These are phyloP conservation scores for Oscheius sp. DNA, from an alignment of 2,888 invertebrate genomes.

Conservation along the genomic window DNA sequence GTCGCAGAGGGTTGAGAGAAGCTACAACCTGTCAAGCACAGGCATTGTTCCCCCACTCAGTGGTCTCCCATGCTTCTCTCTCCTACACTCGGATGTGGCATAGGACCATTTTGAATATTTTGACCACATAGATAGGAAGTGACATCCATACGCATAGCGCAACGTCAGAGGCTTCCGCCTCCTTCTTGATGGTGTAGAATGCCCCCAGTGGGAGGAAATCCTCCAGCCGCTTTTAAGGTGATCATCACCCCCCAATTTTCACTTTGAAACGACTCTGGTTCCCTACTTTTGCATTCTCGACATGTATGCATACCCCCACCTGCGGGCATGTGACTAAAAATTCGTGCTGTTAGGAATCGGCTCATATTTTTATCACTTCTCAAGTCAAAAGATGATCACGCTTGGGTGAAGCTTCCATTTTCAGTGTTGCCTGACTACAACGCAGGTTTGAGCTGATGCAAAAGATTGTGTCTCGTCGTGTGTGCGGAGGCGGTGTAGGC, in stretches of 20 bases:
- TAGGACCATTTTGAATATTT: neutral
- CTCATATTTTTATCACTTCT: neutral
- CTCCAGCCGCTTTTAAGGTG: slow-evolving; percentile 20
- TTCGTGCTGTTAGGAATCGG: neutral
- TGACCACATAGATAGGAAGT: slow-evolving; percentile 27
- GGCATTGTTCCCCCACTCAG: too few species aligned
- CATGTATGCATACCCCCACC: neutral
- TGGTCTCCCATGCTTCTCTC: too few species aligned
- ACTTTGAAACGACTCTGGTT: too few species aligned
- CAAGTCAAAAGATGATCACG: slow-evolving; percentile 4
- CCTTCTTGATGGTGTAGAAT: slow-evolving; percentile 31
- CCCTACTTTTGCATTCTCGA: too few species aligned
- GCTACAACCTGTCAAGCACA: too few species aligned
- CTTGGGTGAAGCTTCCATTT: neutral
- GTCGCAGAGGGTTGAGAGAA: too few species aligned
- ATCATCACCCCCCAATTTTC: slow-evolving; percentile 8
- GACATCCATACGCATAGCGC: slow-evolving; percentile 28
- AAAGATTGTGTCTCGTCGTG: too few species aligned
- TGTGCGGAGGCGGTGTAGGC: too few species aligned
- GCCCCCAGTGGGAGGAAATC: slow-evolving; percentile 31
- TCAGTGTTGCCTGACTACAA: too few species aligned
- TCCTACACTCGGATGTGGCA: too few species aligned
- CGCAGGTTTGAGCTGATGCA: too few species aligned
- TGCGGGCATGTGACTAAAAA: neutral
- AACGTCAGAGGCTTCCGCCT: slow-evolving; percentile 34